A percentile compares a stretch with the other conserved stretches of the same genome.
Conservation (phyloP, 2,113 vertebrate genomes). For the Tautogolabrus adspersus region DNA sequence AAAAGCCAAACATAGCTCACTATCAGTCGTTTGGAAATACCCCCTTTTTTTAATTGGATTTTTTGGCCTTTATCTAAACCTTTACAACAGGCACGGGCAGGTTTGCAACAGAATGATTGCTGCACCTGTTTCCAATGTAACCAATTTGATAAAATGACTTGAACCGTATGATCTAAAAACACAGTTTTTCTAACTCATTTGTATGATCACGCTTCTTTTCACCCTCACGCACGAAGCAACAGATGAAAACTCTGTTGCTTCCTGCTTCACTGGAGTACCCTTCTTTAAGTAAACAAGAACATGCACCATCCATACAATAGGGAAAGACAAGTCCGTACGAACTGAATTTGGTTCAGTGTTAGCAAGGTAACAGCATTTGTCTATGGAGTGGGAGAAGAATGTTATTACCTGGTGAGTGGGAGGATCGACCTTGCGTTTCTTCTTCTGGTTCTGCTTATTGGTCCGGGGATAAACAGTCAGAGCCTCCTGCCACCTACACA, state of each 20-base stretch:
- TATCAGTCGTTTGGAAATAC: not conserved
- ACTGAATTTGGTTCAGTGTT: not conserved
- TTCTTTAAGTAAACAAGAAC: too few species aligned
- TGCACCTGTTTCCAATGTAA: not conserved
- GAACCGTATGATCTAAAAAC: too few species aligned
- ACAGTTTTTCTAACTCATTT: too few species aligned
- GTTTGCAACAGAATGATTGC: not conserved
- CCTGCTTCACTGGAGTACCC: too few species aligned
- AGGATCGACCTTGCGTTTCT: conserved; percentile 97
- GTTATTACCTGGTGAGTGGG: conserved; percentile 92
- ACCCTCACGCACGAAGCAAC: too few species aligned
- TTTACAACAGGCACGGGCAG: not conserved
- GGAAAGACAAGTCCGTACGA: too few species aligned
- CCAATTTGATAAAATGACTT: too few species aligned
- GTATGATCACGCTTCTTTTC: too few species aligned
- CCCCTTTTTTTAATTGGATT: too few species aligned
- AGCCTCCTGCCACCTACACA: conserved; percentile 93
- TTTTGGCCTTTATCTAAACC: too few species aligned
- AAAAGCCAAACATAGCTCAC: not conserved
- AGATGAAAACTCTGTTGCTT: too few species aligned
- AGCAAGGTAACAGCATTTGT: not conserved
- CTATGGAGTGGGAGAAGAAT: not conserved
- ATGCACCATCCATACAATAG: too few species aligned
- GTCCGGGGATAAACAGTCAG: conserved; percentile 94
- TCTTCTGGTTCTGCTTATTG: conserved; percentile 99